Evolutionary conservation across 2,797 vertebrate species (phyloP).

Genomic region (Trachops cirrhosus): DNA sequence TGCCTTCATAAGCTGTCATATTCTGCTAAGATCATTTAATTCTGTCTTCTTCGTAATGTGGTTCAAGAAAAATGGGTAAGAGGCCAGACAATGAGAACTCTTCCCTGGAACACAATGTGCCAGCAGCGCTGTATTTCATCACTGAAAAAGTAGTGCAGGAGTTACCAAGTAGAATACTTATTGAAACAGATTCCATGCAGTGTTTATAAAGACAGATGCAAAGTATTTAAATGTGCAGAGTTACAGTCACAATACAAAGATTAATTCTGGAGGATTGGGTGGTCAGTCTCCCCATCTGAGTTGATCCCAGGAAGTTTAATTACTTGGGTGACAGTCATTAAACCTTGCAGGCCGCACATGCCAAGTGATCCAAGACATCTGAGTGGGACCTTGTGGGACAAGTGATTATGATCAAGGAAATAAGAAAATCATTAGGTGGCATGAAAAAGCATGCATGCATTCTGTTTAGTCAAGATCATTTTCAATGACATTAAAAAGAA

Average conservation of each 20-base stretch:
- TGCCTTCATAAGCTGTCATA: slow-evolving; percentile 43
- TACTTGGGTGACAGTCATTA: background rate
- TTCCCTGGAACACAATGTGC: background rate
- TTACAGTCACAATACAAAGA: background rate
- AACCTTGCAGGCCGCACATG: background rate
- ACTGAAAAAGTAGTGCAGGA: background rate
- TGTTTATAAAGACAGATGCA: slow-evolving; percentile 23
- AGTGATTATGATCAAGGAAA: slow-evolving; percentile 2
- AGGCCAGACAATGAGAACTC: slow-evolving; percentile 19
- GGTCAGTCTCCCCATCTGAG: background rate
- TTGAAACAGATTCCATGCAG: background rate
- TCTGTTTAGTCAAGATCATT: background rate
- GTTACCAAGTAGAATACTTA: slow-evolving; percentile 1
- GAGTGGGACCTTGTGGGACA: background rate
- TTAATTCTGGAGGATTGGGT: background rate
- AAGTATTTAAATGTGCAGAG: background rate
- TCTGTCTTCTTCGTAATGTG: slow-evolving; percentile 19
- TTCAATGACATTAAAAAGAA: background rate
- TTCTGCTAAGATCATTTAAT: slow-evolving; percentile 41
- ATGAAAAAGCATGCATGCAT: background rate
- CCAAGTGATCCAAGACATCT: background rate
- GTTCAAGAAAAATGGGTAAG: slow-evolving; percentile 50
- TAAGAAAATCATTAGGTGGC: background rate
- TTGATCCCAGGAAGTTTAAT: slow-evolving; percentile 21
- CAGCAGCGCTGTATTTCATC: background rate